Base-by-base conservation (phyloP, 2,888 invertebrate genomes). In the Aspidiotus rigidus region DNA sequence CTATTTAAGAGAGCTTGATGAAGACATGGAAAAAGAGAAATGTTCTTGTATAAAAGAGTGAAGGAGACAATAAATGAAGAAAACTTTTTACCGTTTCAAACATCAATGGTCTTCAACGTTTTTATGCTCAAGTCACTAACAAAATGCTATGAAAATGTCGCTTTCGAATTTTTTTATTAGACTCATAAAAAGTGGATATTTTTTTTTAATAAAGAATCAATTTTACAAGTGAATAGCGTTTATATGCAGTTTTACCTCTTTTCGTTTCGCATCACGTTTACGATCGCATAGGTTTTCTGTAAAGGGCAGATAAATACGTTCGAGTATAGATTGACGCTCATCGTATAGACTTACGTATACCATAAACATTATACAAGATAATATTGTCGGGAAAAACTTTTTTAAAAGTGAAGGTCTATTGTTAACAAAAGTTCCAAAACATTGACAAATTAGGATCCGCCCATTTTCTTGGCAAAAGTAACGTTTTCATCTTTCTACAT, bases 181-280 rank as follows among this genome's bases (percentile, higher is more conserved):
- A 44, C 57, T 66, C 66, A 56, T 66, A 66, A 66, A 66, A 66
- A 49, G 28, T 5, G 49, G 59, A 66, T 66, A 66, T 66, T 66
- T 66, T 42, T 49, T 66, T 66, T 66, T 66, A 66, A 66, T 66
- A 66, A 66, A 66, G 66, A 66, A 66, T 57, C 66, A 66, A 66
- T 66, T 66, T 66, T 66, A 66, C 66, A 56, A 66, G 57, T 59
- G 66, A 66, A 66, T 66, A 42, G 59, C 59, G 66, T 66, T 66
- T 66, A 66, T 66, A 66, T 59, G 57, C 57, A 66, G 49, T 64
- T 64, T 54, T 64, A 54, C 64, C 64, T 64, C 40, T 54, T 53
- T 64, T 64, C 40, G 53, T 64, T 49, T 49, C 49, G 49, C n/a
- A n/a, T 49, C n/a, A 49, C 49, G 49, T 49, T 49, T 49, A 49